Conservation (phyloP, 2,797 vertebrate genomes). For the Lagorchestes hirsutus region DNA sequence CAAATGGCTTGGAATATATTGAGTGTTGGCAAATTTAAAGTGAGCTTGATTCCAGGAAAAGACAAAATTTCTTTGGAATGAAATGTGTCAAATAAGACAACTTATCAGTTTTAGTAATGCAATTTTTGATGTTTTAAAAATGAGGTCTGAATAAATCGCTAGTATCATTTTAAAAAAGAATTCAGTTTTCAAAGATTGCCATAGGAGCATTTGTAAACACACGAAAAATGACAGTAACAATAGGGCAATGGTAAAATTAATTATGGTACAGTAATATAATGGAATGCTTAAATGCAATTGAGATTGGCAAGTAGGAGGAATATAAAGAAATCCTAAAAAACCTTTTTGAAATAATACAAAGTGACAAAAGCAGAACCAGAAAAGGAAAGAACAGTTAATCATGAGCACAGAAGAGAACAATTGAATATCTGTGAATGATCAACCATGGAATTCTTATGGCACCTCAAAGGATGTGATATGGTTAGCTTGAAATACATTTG, state of each 20-base stretch:
- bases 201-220: neutral
- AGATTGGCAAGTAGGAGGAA: neutral
- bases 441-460: neutral
- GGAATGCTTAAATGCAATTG: neutral
- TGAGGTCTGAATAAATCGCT: neutral
- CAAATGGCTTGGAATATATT: neutral
- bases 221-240: neutral
- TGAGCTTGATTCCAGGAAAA: neutral
- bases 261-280: neutral
- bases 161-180: neutral
- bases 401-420: neutral
- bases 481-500: neutral
- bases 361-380: neutral
- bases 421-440: neutral
- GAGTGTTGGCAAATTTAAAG: neutral
- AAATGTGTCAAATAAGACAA: neutral
- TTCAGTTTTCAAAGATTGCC: neutral
- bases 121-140: neutral
- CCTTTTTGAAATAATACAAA: neutral
- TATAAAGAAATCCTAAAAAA: neutral
- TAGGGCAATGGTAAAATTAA: neutral
- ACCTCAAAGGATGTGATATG: neutral
- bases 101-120: neutral
- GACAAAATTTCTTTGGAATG: neutral
- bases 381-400: neutral